Evolutionary conservation across 1,140 invertebrate species (phyloP).

Genomic region (Drosophila pandora): DNA sequence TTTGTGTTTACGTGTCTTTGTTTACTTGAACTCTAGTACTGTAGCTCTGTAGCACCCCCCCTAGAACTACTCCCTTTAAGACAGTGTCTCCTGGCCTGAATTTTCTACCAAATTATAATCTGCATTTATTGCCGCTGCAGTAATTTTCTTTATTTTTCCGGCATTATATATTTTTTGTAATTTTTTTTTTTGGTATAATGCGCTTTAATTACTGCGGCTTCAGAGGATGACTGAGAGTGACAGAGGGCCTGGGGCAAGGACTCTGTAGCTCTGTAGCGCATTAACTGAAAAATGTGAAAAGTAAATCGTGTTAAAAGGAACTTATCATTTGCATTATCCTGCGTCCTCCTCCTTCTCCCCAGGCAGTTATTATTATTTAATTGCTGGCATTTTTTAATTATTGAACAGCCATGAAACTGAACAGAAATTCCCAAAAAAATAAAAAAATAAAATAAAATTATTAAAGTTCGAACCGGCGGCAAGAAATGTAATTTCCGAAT

Average conservation of each 20-base stretch:
- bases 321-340: conserved; percentile 73
- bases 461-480: conserved; percentile 15
- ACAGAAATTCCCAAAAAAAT: conserved; percentile 38
- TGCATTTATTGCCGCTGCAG: conserved; percentile 47
- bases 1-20: conserved; percentile 47
- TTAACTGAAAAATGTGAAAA: conserved; percentile 64
- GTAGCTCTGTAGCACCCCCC: no score
- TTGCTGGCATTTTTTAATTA: conserved; percentile 72
- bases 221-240: conserved; percentile 1
- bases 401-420: conserved; percentile 56
- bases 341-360: not conserved
- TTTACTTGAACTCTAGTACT: conserved; percentile 31
- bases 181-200: conserved; percentile 49
- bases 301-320: conserved; percentile 79
- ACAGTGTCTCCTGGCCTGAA: conserved; percentile 5
- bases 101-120: conserved; percentile 39
- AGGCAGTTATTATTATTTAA: conserved; percentile 70
- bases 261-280: conserved; percentile 20
- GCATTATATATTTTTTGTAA: not conserved
- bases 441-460: conserved; percentile 33
- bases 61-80: conserved; percentile 10
- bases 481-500: conserved; percentile 69
- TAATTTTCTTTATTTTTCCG: conserved; percentile 37
- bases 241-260: conserved; percentile 5
- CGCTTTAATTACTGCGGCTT: conserved; percentile 73